These are phyloP conservation scores for Corythaixoides concolor DNA, from an alignment of 2,113 vertebrate genomes.

Conservation along the genomic window DNA sequence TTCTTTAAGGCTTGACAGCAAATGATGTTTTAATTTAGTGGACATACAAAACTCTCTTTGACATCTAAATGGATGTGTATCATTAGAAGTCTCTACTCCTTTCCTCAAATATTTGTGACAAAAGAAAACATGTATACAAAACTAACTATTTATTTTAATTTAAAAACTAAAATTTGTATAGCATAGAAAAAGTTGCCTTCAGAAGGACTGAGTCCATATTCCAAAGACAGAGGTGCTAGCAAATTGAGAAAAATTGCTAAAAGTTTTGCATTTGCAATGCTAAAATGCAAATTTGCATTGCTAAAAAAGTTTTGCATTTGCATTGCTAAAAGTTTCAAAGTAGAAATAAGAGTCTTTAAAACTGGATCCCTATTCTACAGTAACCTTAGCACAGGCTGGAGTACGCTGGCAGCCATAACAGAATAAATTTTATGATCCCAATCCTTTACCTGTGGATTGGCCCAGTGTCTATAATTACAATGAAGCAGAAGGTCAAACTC, in stretches of 20 bases:
- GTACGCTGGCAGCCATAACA: not conserved
- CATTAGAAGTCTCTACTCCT: slow-evolving; percentile 24
- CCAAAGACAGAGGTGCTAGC: not conserved
- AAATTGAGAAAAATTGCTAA: not conserved
- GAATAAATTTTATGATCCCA: not conserved
- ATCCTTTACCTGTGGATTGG: not conserved
- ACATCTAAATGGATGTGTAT: slow-evolving; percentile 56
- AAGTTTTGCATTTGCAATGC: no score
- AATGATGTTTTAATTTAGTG: slow-evolving; percentile 61
- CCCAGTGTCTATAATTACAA: not conserved
- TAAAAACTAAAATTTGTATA: not conserved
- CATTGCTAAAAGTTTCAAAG: not conserved
- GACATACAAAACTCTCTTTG: slow-evolving; percentile 44
- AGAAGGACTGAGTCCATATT: not conserved
- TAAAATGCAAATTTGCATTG: no score
- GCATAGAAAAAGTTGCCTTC: not conserved
- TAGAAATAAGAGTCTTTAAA: not conserved
- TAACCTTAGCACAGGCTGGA: not conserved
- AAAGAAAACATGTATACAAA: not conserved
- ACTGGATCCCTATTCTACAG: not conserved
- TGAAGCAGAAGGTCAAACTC: not conserved
- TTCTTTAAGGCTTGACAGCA: slow-evolving; percentile 56
- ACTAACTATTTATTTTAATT: not conserved
- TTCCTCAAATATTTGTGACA: not conserved
- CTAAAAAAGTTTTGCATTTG: no score